A percentile compares a stretch with the other conserved stretches of the same genome.
phyloP scores from a whole-genome alignment of 2,888 invertebrate genomes.

The Dryocosmus kuriphilus region DNA sequence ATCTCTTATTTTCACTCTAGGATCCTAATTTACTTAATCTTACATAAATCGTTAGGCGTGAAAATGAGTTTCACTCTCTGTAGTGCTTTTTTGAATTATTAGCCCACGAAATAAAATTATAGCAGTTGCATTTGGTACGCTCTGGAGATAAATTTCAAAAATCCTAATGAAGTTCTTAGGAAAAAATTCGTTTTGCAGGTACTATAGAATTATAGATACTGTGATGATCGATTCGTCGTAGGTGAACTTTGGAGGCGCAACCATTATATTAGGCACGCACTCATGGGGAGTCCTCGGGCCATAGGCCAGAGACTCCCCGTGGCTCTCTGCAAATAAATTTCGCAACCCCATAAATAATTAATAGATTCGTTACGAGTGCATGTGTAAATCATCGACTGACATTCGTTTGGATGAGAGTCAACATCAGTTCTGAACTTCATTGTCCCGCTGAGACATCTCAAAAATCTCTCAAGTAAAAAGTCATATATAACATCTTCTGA shows the following conservation, averaged over 20 bases:
- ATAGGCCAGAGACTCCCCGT: slow-evolving; percentile 62
- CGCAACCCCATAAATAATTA: slow-evolving; percentile 73
- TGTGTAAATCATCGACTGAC: slow-evolving; percentile 71
- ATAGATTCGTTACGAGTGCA: slow-evolving; percentile 73
- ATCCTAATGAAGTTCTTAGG: not conserved
- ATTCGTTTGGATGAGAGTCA: slow-evolving; percentile 60
- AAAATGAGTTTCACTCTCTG: not conserved
- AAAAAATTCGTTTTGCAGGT: not conserved
- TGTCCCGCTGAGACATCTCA: slow-evolving; percentile 60
- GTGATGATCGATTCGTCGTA: slow-evolving; percentile 16
- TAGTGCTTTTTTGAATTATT: not conserved
- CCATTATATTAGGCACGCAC: slow-evolving; percentile 53
- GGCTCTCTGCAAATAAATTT: slow-evolving; percentile 70
- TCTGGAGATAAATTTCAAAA: not conserved
- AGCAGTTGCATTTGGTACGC: not conserved
- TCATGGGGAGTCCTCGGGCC: slow-evolving; percentile 42
- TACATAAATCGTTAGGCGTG: not conserved
- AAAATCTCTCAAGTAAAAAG: not conserved
- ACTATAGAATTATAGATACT: not conserved
- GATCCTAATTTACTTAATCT: not conserved
- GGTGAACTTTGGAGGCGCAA: slow-evolving; percentile 25
- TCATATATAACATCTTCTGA: not conserved
- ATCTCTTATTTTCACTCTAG: not conserved
- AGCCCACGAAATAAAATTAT: not conserved
- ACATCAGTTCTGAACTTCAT: not conserved